Evolutionary conservation across 2,797 vertebrate genomes (phyloP).

Genomic region (Lepidocolaptes lacrymiger): DNA sequence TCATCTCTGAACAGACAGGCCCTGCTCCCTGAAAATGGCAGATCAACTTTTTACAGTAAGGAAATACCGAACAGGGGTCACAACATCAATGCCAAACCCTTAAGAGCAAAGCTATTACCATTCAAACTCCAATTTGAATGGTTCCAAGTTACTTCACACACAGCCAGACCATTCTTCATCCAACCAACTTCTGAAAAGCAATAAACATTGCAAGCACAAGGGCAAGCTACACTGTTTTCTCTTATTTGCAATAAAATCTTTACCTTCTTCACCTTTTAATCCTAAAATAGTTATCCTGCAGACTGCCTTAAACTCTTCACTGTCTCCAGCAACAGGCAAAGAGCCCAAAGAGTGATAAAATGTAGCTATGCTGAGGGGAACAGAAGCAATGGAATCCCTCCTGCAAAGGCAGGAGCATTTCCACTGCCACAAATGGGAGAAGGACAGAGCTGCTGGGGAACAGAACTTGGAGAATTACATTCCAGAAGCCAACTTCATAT

Average conservation of each 20-base stretch:
- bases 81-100: not conserved
- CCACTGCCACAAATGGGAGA: not conserved
- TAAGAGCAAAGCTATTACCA: not conserved
- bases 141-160: not conserved
- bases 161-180: not conserved
- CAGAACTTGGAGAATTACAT: not conserved
- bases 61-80: not conserved
- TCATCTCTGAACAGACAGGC: not conserved
- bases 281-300: not conserved
- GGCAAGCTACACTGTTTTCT: not conserved
- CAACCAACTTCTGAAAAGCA: not conserved
- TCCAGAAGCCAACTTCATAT: not conserved
- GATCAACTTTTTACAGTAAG: not conserved
- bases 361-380: not conserved
- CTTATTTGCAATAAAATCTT: not conserved
- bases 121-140: not conserved
- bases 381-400: not conserved
- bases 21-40: not conserved
- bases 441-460: not conserved
- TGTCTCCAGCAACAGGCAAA: not conserved
- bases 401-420: not conserved
- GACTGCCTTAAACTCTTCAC: not conserved
- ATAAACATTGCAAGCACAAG: not conserved
- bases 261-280: not conserved
- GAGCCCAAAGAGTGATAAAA: not conserved